Evolutionary conservation across 2,113 vertebrate genomes (phyloP).

Genomic region (Anarhynchus alexandrinus): DNA sequence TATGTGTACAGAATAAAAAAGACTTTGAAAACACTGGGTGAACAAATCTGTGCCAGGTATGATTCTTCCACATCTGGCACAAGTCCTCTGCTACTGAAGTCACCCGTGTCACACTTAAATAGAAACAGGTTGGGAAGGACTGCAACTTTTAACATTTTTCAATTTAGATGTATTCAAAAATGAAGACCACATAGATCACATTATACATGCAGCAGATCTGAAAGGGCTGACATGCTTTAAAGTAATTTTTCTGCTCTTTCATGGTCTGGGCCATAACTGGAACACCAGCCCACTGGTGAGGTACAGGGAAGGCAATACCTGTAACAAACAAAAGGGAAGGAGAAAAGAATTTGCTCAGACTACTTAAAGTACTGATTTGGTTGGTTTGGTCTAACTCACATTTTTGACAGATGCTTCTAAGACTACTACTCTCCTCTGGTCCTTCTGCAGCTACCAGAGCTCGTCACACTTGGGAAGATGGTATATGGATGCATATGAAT

Average conservation of each 20-base stretch:
- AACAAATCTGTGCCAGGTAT: not conserved
- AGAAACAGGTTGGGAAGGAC: not conserved
- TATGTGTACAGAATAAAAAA: not conserved
- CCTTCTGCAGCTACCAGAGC: not conserved
- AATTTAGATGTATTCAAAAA: not conserved
- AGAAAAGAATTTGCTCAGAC: not conserved
- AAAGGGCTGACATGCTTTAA: not conserved
- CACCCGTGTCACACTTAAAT: not conserved
- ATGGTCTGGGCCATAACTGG: not conserved
- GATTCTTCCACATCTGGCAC: not conserved
- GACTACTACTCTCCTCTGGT: not conserved
- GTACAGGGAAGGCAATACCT: not conserved
- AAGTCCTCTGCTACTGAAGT: not conserved
- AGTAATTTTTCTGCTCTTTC: not conserved
- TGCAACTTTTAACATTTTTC: not conserved
- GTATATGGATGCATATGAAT: fast-evolving
- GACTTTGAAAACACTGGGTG: not conserved
- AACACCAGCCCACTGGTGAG: not conserved
- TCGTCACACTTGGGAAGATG: not conserved
- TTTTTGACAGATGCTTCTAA: not conserved
- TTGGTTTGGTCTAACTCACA: not conserved
- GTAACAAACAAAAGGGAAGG: not conserved
- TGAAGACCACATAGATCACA: not conserved
- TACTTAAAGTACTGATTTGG: not conserved
- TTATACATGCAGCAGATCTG: not conserved